Evolutionary conservation across 2,113 vertebrate genomes (phyloP), one percentile per base, ranked within the genome.

Genomic region (Narcine bancroftii): DNA sequence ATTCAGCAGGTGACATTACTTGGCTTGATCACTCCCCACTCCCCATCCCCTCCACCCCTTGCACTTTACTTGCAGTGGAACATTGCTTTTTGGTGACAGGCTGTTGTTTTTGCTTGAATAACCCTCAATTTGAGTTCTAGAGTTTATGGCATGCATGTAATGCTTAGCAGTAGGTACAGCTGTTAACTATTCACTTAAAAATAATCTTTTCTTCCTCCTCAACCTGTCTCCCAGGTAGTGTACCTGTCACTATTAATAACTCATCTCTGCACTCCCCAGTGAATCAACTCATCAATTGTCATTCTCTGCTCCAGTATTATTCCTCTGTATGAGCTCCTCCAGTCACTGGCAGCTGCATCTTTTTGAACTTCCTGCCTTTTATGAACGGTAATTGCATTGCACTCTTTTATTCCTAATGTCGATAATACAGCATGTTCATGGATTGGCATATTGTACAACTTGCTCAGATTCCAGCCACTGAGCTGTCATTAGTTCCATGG

Each of bases 211-310:
- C 56, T 92, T 94, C 94, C 95, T 94, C 96, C 95, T 96, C 95
- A 96, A 94, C 96, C 96, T 97, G 96, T 97, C 96, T 97, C 96
- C 94, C 96, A 97, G 96, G 96, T 97, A 97, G 96, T 96, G 95
- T 96, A 96, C 95, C 95, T 97, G 96, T 97, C 97, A 97, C 96
- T 95, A 96, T 96, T 97, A 97, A 97, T 97, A 97, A 96, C 94
- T 97, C 96, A 95, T 93, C 13, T 89, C 81, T 94, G 93, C 93
- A 93, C 93, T 96, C 96, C 96, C 96, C 93, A 93, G 95, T 94
- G 96, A 94, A 96, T 96, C 94, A 95, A 93, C 94, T 95, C 94
- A 95, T 96, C 96, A 95, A 94, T 95, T 96, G 96, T 97, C 96
- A 96, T 96, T 96, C 93, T 94, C 94, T 93, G 94, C 94, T 93